phyloP scores from a whole-genome alignment of 2,113 vertebrate species.

The Gobiocypris rarus region DNA sequence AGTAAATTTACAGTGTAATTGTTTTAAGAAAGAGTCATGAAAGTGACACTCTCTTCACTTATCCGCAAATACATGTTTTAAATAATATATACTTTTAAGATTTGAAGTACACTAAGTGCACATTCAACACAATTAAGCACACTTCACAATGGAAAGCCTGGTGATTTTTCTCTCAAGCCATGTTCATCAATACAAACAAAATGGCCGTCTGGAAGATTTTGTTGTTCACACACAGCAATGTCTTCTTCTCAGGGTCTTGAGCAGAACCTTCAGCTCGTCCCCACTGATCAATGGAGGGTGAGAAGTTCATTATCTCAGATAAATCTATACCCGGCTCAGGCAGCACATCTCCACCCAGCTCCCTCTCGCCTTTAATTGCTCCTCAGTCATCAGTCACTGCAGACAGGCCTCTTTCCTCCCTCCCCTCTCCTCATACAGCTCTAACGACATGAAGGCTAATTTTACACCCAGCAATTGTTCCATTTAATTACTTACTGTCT shows the following conservation, averaged over 20 bases:
- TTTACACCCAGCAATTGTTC: slow-evolving; percentile 79
- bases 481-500: slow-evolving; percentile 79
- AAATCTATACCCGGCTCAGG: slow-evolving; percentile 55
- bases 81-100: background rate
- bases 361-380: slow-evolving; percentile 57
- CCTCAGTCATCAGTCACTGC: slow-evolving; percentile 68
- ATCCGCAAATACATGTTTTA: background rate
- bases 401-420: slow-evolving; percentile 63
- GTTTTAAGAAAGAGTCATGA: background rate
- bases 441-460: slow-evolving; percentile 79
- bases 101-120: background rate
- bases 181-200: slow-evolving; percentile 29
- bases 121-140: background rate
- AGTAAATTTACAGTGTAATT: background rate
- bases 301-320: slow-evolving; percentile 64
- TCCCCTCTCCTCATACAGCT: slow-evolving; percentile 67
- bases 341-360: slow-evolving; percentile 32
- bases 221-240: slow-evolving; percentile 12
- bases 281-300: slow-evolving; percentile 54
- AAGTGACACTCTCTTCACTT: background rate
- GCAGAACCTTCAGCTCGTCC: slow-evolving; percentile 25
- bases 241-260: slow-evolving; percentile 26
- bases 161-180: background rate
- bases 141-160: background rate
- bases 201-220: slow-evolving; percentile 15